Evolutionary conservation across 1,140 invertebrate genomes (phyloP), one percentile per base, ranked within the genome.

Genomic region (Drosophila grimshawi): DNA sequence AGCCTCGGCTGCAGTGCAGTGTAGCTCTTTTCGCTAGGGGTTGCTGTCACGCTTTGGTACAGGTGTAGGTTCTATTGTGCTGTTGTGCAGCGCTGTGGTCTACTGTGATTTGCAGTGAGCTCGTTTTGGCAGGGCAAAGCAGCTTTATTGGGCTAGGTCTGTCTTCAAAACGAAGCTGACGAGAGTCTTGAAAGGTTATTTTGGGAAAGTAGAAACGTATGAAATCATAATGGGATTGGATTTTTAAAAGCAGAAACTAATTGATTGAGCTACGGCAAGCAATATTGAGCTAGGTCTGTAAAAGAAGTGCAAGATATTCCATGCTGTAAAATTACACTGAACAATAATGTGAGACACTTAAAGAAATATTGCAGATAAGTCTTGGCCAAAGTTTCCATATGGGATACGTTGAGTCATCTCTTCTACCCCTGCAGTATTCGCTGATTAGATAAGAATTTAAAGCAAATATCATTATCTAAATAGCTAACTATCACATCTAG

Each of bases 81-180:
- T 29, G 49, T 6, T 43, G 52, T 69, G 65, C 65, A 68, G 66
- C 45, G 29, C 39, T 51, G 61, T 30, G 32, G 27, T 27, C 30
- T 35, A 41, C 53, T 39, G 53, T 53, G 69, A 60, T 67, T 68
- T 60, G 5, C 32, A 27, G 19, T 46, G 39, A 6, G 19, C 3
- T 33, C 37, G 62, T 55, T 56, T 51, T 11, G 51, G 39, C n/a
- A 43, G 11, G 19, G 19, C 52, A 39, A 37, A 37, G 37, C 53
- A 5, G 53, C 2, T 32, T 27, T 48, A 65, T 65, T 66, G 69
- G 37, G 62, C 46, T 66, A 72, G 62, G 62, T 59, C 69, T 66
- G 41, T 27, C n/a, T 41, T 10, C 30, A 30, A 33, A 59, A 43
- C 19, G 52, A 35, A 35, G 41, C 3, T 10, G 3, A 29, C 46